Percentiles rank a stretch among this genome's conserved stretches.
Evolutionary conservation across 2,113 vertebrate species (phyloP).

Genomic region (Eubucco bourcierii): DNA sequence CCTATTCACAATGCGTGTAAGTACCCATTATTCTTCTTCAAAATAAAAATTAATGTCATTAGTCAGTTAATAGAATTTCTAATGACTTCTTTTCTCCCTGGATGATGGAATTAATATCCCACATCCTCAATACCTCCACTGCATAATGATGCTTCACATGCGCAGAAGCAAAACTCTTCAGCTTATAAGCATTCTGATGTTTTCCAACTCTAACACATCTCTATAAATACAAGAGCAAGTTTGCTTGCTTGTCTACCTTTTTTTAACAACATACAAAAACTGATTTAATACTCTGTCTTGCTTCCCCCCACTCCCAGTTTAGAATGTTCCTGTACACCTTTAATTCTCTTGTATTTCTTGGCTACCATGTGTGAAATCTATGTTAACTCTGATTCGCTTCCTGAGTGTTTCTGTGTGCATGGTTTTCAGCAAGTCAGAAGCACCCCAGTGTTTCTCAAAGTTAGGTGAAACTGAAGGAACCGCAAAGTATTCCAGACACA

Average conservation of each 20-base stretch:
- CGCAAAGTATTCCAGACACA: background rate
- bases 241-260: background rate
- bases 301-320: background rate
- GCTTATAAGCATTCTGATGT: background rate
- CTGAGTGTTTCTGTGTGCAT: background rate
- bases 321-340: background rate
- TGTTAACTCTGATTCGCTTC: background rate
- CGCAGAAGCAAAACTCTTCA: background rate
- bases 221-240: background rate
- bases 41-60: slow-evolving; percentile 1
- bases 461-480: background rate
- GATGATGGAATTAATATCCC: background rate
- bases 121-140: background rate
- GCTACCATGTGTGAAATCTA: background rate
- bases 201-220: background rate
- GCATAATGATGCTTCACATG: background rate
- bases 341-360: slow-evolving; percentile 3
- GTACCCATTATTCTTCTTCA: background rate
- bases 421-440: background rate
- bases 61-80: background rate
- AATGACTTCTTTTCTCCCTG: background rate
- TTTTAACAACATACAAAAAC: background rate
- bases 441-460: background rate
- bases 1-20: background rate
- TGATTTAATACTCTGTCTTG: background rate